Evolutionary conservation across 2,888 invertebrate genomes (phyloP).

Genomic region (Cerceris rybyensis): DNA sequence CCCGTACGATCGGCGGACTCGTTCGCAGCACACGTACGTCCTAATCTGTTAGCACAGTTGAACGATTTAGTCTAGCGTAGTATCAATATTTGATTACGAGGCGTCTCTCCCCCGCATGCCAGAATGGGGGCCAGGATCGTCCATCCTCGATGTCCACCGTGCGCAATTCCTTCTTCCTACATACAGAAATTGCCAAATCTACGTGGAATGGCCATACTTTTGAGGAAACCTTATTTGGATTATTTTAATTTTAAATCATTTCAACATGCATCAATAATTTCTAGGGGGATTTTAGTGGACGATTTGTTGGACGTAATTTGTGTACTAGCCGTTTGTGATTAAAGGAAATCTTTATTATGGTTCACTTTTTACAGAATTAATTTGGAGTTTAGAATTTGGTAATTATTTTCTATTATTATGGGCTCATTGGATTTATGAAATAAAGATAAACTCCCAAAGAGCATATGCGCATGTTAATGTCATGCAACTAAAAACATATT

Average conservation of each 20-base stretch:
- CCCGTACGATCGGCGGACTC: slow-evolving; percentile 53
- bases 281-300: no score
- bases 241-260: background rate
- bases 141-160: slow-evolving; percentile 49
- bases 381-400: no score
- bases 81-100: slow-evolving; percentile 77
- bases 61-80: slow-evolving; percentile 71
- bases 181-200: slow-evolving; percentile 41
- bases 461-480: no score
- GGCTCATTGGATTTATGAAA: no score
- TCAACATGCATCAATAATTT: background rate
- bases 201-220: slow-evolving; percentile 24
- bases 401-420: no score
- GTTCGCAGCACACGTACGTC: slow-evolving; percentile 67
- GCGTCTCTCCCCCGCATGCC: slow-evolving; percentile 59
- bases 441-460: no score
- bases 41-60: slow-evolving; percentile 74
- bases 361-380: no score
- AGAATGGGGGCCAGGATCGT: slow-evolving; percentile 54
- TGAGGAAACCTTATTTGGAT: slow-evolving; percentile 1
- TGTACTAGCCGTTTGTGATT: no score
- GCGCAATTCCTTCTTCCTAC: slow-evolving; percentile 35
- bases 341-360: no score
- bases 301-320: no score
- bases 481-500: no score